These are phyloP conservation scores for Elysia crispata DNA, from an alignment of 2,888 invertebrate species.

Conservation along the genomic window DNA sequence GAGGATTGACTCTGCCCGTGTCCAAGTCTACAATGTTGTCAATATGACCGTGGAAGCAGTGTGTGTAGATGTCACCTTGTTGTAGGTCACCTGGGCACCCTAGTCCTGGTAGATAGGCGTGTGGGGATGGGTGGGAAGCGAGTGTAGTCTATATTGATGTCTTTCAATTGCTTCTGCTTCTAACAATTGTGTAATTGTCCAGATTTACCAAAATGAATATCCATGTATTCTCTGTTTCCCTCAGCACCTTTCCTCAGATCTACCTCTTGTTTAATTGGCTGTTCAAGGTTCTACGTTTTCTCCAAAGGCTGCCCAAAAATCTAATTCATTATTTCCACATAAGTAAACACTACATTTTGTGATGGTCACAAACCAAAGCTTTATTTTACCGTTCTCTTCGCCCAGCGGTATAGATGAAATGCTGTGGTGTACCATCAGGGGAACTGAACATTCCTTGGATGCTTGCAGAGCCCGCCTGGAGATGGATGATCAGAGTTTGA, in stretches of 20 bases:
- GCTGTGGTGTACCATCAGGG: slow-evolving; percentile 71
- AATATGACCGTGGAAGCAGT: slow-evolving; percentile 62
- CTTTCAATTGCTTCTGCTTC: too few relatives aligned
- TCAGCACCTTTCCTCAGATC: too few relatives aligned
- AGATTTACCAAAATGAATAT: too few relatives aligned
- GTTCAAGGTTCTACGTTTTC: too few relatives aligned
- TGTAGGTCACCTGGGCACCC: slow-evolving; percentile 65
- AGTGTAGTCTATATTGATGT: too few relatives aligned
- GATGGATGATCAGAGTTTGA: slow-evolving; percentile 18
- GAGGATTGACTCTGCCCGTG: slow-evolving; percentile 52
- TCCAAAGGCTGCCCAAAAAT: too few relatives aligned
- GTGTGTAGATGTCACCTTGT: slow-evolving; percentile 71
- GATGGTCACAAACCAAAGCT: too few relatives aligned
- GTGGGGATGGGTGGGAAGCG: background rate
- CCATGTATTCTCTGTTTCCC: too few relatives aligned
- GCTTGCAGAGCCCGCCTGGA: slow-evolving; percentile 67
- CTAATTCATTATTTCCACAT: too few relatives aligned
- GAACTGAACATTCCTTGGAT: slow-evolving; percentile 57
- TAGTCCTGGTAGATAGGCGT: slow-evolving; percentile 42
- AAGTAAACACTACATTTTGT: too few relatives aligned
- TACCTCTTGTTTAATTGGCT: too few relatives aligned
- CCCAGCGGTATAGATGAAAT: slow-evolving; percentile 61
- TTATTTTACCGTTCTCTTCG: slow-evolving; percentile 34
- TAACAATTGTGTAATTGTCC: too few relatives aligned
- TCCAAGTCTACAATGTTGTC: slow-evolving; percentile 59